Evolutionary conservation across 2,888 invertebrate species (phyloP).

Genomic region (Cheilosia urbana): DNA sequence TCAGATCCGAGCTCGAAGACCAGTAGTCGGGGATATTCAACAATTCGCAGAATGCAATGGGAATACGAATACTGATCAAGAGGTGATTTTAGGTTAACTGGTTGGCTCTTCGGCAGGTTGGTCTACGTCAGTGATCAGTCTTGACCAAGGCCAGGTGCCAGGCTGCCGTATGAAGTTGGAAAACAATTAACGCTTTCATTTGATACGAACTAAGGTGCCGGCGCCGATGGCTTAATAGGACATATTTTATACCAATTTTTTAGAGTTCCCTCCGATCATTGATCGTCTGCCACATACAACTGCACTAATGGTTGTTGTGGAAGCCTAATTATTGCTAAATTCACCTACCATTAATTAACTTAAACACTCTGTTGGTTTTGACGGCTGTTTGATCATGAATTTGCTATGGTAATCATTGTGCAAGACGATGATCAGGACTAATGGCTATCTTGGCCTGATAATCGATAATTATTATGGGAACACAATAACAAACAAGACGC

Average conservation of each 20-base stretch:
- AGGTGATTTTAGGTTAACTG: conserved; percentile 4
- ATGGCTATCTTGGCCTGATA: too few relatives aligned
- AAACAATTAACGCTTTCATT: neutral
- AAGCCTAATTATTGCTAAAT: too few relatives aligned
- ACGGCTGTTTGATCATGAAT: too few relatives aligned
- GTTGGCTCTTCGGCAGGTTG: conserved; percentile 1
- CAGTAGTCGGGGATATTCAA: conserved; percentile 2
- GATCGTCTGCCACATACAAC: neutral
- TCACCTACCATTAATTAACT: too few relatives aligned
- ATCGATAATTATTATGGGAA: too few relatives aligned
- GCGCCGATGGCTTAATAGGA: neutral
- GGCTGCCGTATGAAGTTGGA: neutral
- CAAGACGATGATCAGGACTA: too few relatives aligned
- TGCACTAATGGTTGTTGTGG: neutral
- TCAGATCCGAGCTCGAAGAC: neutral
- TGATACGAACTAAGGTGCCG: neutral
- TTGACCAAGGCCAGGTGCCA: neutral
- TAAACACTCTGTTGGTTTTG: too few relatives aligned
- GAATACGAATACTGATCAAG: neutral
- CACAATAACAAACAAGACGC: too few relatives aligned
- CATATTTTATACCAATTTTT: neutral
- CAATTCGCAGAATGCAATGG: neutral
- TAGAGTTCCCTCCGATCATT: neutral
- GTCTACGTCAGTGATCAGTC: neutral
- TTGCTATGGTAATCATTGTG: too few relatives aligned